Evolutionary conservation across 1,140 invertebrate species (phyloP).

Genomic region (Tetragonula clypearis): DNA sequence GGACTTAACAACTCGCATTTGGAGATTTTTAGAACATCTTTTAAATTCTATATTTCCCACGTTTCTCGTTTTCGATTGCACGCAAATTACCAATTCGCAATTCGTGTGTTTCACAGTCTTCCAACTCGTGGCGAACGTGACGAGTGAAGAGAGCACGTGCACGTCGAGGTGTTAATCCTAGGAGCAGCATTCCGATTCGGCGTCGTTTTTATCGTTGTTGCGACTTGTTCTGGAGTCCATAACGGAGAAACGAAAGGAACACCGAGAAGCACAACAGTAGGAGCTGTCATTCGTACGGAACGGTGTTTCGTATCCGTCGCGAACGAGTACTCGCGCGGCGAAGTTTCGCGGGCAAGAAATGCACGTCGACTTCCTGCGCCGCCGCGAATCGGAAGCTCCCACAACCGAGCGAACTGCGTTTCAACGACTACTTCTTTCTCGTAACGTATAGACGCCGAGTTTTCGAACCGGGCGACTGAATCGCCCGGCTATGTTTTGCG

Average conservation of each 20-base stretch:
- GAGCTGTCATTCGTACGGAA: constrained; percentile 27
- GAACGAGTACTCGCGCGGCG: constrained; percentile 29
- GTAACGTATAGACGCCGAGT: constrained; percentile 13
- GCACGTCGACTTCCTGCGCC: constrained; percentile 42
- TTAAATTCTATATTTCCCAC: no score
- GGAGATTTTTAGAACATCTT: no score
- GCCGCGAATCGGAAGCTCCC: constrained; percentile 35
- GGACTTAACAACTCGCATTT: no score
- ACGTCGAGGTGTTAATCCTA: neutral
- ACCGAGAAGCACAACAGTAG: constrained; percentile 4
- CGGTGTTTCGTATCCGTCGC: constrained; percentile 18
- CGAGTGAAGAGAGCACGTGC: neutral
- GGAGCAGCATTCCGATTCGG: neutral
- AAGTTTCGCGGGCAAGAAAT: constrained; percentile 46
- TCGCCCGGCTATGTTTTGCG: constrained; percentile 48
- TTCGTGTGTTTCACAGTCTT: neutral
- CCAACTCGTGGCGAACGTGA: neutral
- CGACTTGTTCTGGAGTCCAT: neutral
- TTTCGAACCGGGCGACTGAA: constrained; percentile 19
- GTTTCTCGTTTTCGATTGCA: no score
- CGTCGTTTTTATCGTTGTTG: neutral
- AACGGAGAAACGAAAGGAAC: neutral
- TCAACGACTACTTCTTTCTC: constrained; percentile 37
- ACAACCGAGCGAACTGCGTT: constrained; percentile 9
- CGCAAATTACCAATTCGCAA: neutral